phyloP scores from a whole-genome alignment of 1,140 invertebrate genomes.

The Cotesia typhae region DNA sequence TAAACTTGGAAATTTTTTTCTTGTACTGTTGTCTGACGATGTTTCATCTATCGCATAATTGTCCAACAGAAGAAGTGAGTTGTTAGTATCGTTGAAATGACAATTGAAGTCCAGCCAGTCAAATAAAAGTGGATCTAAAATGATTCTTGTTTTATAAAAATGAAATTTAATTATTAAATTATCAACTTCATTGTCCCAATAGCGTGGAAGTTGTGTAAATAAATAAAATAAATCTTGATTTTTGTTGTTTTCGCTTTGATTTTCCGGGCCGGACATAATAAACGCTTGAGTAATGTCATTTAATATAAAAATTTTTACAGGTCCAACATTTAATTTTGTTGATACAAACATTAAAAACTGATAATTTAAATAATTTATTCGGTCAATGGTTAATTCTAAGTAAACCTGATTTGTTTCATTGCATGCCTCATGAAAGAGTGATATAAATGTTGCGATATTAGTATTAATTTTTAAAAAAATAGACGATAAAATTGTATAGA shows the following conservation, averaged over 20 bases:
- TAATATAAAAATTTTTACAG: constrained; percentile 67
- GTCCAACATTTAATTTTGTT: constrained; percentile 56
- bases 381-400: constrained; percentile 66
- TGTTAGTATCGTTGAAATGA: constrained; percentile 42
- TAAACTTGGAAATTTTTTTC: constrained; percentile 60
- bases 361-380: constrained; percentile 54
- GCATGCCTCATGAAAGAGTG: constrained; percentile 66
- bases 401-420: constrained; percentile 66
- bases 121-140: constrained; percentile 71
- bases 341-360: constrained; percentile 59
- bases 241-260: constrained; percentile 38
- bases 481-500: constrained; percentile 63
- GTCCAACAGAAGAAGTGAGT: constrained; percentile 43
- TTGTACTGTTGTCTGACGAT: constrained; percentile 55
- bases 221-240: constrained; percentile 40
- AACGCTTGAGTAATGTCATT: constrained; percentile 67
- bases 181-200: constrained; percentile 55
- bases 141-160: constrained; percentile 68
- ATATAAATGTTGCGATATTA: constrained; percentile 56
- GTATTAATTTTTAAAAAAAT: constrained; percentile 56
- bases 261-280: constrained; percentile 70
- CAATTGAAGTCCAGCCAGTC: constrained; percentile 69
- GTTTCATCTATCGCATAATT: constrained; percentile 52
- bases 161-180: constrained; percentile 69
- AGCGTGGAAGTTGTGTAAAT: constrained; percentile 68